phyloP scores from a whole-genome alignment of 2,113 vertebrate genomes.

The Malurus elegans region DNA sequence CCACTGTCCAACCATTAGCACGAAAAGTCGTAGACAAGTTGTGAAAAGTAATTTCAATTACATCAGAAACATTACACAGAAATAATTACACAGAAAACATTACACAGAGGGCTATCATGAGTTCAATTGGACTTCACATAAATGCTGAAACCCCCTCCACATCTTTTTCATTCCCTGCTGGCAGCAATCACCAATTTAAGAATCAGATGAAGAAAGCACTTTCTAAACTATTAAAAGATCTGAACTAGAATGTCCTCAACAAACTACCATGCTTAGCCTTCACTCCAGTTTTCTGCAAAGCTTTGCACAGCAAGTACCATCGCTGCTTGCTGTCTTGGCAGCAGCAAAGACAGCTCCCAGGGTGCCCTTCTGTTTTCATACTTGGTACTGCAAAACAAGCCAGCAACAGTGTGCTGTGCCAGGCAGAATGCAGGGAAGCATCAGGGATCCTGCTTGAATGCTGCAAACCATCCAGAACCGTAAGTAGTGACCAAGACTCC shows the following conservation, averaged over 20 bases:
- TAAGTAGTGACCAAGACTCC: not conserved
- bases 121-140: not conserved
- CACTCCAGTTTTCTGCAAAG: not conserved
- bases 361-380: slow-evolving; percentile 21
- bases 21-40: not conserved
- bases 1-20: not conserved
- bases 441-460: not conserved
- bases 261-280: not conserved
- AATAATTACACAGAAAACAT: not conserved
- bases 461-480: not conserved
- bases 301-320: not conserved
- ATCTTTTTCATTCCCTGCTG: not conserved
- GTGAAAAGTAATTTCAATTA: not conserved
- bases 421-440: not conserved
- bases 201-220: not conserved
- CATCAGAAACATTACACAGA: not conserved
- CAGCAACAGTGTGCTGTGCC: not conserved
- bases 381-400: not conserved
- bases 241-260: not conserved
- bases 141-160: not conserved
- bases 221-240: not conserved
- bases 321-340: not conserved
- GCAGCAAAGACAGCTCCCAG: not conserved
- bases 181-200: not conserved
- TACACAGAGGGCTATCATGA: not conserved